A percentile compares a stretch with the other conserved stretches of the same genome.
Evolutionary conservation across 1,140 invertebrate genomes (phyloP).

Genomic region (Argopecten irradians): DNA sequence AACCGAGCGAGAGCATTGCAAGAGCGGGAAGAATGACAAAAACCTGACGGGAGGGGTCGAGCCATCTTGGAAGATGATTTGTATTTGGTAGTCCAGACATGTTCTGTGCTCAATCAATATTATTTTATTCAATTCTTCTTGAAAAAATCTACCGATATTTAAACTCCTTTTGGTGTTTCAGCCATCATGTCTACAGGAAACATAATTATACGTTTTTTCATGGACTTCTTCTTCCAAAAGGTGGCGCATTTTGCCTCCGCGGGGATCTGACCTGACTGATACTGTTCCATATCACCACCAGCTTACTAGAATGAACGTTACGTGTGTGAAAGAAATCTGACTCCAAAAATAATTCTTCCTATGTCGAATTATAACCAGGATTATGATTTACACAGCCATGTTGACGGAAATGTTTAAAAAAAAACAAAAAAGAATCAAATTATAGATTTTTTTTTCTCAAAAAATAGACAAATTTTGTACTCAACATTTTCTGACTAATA

Average conservation of each 20-base stretch:
- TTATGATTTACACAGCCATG: background rate
- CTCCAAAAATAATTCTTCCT: background rate
- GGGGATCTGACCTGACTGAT: background rate
- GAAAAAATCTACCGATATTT: slow-evolving; percentile 10
- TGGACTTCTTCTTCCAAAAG: background rate
- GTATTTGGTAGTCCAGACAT: slow-evolving; percentile 6
- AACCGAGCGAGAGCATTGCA: background rate
- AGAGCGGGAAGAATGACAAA: background rate
- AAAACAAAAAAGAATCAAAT: no score
- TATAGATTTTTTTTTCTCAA: background rate
- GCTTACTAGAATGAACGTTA: background rate
- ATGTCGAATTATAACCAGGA: background rate
- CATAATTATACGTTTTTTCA: background rate
- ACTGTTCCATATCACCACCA: background rate
- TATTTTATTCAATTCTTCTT: slow-evolving; percentile 13
- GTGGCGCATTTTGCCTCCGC: background rate
- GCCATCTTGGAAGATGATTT: background rate
- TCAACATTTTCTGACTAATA: background rate
- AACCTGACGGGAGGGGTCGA: background rate
- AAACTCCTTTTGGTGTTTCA: background rate
- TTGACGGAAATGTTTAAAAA: no score
- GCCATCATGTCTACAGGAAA: background rate
- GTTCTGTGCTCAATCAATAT: slow-evolving; percentile 3
- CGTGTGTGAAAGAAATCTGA: background rate
- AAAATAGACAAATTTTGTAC: background rate